Evolutionary conservation across 2,888 invertebrate species (phyloP).

Genomic region (Hemaris fuciformis): DNA sequence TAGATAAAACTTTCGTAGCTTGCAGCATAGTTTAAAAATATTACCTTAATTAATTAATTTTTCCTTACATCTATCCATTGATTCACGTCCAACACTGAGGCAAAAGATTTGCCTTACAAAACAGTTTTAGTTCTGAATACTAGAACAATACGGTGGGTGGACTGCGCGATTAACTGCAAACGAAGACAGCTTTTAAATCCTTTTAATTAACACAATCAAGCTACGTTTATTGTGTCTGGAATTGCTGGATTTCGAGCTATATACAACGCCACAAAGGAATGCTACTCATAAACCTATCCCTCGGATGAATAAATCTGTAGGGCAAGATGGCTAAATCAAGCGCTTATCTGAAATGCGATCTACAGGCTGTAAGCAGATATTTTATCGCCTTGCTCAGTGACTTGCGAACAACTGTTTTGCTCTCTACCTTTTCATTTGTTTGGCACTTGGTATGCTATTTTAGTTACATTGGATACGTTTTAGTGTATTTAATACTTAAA

Average conservation of each 20-base stretch:
- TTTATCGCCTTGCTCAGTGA: conserved; percentile 36
- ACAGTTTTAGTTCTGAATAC: neutral
- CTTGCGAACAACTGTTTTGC: conserved; percentile 38
- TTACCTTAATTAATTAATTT: too few species aligned
- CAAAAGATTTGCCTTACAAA: neutral
- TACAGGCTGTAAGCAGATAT: conserved; percentile 46
- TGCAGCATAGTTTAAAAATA: too few species aligned
- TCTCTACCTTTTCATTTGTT: conserved; percentile 32
- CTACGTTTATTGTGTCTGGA: neutral
- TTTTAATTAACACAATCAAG: neutral
- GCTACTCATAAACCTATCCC: conserved; percentile 62
- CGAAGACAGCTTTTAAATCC: neutral
- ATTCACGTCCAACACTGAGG: too few species aligned
- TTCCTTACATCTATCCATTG: too few species aligned
- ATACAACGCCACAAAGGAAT: conserved; percentile 40
- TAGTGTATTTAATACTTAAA: neutral
- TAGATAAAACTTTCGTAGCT: too few species aligned
- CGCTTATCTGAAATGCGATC: conserved; percentile 65
- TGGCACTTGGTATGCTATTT: conserved; percentile 19
- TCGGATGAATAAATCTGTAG: conserved; percentile 59
- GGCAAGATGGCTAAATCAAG: conserved; percentile 71
- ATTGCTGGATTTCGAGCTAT: conserved; percentile 17
- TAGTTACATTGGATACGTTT: neutral
- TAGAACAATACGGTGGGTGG: neutral
- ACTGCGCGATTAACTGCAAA: neutral